Conservation (phyloP, 2,113 vertebrate species). For the Lepus europaeus region DNA sequence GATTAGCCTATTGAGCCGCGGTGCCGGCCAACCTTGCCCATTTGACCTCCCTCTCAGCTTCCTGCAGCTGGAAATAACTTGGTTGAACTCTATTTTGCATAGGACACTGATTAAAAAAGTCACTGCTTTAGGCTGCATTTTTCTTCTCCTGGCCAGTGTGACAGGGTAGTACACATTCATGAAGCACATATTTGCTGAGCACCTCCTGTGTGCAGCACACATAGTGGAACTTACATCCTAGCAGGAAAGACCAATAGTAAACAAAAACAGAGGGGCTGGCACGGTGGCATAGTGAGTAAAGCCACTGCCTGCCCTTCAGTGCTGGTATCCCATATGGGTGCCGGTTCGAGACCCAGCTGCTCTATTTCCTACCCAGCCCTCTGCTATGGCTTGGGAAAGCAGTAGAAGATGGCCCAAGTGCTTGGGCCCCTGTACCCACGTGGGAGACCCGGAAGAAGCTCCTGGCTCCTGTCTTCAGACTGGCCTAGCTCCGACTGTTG, state of each 20-base stretch:
- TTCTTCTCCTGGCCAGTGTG: neutral
- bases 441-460: too few relatives aligned
- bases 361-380: too few relatives aligned
- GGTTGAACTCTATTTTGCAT: neutral
- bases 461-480: too few relatives aligned
- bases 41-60: neutral
- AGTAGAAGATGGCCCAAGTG: too few relatives aligned
- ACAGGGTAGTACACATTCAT: neutral
- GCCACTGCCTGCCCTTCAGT: too few relatives aligned
- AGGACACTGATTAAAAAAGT: neutral
- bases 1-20: too few relatives aligned
- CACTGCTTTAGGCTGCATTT: neutral
- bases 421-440: too few relatives aligned
- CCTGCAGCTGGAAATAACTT: neutral
- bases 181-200: neutral
- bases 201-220: neutral
- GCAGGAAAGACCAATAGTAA: neutral
- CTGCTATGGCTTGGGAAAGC: too few relatives aligned
- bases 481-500: too few relatives aligned
- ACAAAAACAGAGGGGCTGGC: neutral
- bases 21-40: neutral
- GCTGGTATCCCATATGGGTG: too few relatives aligned
- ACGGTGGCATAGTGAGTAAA: too few relatives aligned
- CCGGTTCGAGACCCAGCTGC: too few relatives aligned
- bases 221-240: neutral